Evolutionary conservation across 2,888 invertebrate genomes (phyloP).

Genomic region (Pharmacophagus antenor): DNA sequence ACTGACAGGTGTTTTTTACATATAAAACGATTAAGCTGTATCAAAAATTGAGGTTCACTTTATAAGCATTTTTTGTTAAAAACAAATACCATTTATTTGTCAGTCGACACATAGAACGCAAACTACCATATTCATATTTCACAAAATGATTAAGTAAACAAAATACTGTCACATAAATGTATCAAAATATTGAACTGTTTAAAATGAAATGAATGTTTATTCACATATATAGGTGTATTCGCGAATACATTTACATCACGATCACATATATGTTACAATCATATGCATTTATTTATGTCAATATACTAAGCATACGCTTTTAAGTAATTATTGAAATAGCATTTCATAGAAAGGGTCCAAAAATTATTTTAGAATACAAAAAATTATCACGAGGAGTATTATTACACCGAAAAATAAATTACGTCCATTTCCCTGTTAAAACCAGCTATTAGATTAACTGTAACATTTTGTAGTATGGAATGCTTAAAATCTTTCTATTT

Average conservation of each 20-base stretch:
- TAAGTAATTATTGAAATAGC: too few relatives aligned
- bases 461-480: conserved; percentile 74
- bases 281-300: too few relatives aligned
- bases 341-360: too few relatives aligned
- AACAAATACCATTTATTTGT: conserved; percentile 39
- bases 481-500: conserved; percentile 78
- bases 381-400: background rate
- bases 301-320: too few relatives aligned
- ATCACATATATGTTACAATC: too few relatives aligned
- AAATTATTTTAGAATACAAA: background rate
- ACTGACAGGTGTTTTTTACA: conserved; percentile 51
- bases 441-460: conserved; percentile 74
- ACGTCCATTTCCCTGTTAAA: conserved; percentile 82
- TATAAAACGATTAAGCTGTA: background rate
- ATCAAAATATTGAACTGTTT: too few relatives aligned
- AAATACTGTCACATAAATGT: too few relatives aligned
- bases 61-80: too few relatives aligned
- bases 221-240: conserved; percentile 28
- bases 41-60: too few relatives aligned
- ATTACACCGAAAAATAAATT: conserved; percentile 39
- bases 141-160: conserved; percentile 57
- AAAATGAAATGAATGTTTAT: conserved; percentile 38
- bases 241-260: conserved; percentile 10
- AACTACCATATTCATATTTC: conserved; percentile 64
- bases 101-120: conserved; percentile 68